Evolutionary conservation across 2,113 vertebrate genomes (phyloP), one percentile per base, ranked within the genome.

Genomic region (Machaerirhynchus nigripectus): DNA sequence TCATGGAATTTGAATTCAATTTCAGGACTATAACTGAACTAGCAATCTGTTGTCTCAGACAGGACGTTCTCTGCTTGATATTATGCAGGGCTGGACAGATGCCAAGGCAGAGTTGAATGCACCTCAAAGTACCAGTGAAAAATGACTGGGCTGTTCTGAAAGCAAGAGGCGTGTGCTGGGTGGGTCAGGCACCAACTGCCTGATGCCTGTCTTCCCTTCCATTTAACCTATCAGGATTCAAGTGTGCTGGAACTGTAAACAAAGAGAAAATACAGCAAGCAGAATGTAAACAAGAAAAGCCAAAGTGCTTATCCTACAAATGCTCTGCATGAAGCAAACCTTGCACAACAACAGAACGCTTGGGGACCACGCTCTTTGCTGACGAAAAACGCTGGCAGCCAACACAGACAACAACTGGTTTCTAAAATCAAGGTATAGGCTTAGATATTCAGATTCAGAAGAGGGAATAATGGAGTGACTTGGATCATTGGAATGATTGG

Each of bases 11-110:
- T 93, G 90, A 96, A 93, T 87, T 97, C 73, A 87, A 84, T 96
- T 98, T 97, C 81, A 94, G 90, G 95, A 96, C 89, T 94, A 90
- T 79, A 96, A 97, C 92, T 96, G 94, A 96, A 94, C 50, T 90
- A 96, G 91, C 91, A 91, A 91, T 97, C 95, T 96, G 94, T 91
- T 97, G 61, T 93, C 49, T 89, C 77, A 97, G 61, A 95, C 89
- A 96, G 84, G 89, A 94, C 84, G 81, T 96, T 90, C 94, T 82
- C 75, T 91, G 83, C 65, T 93, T 94, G 93, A 94, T 93, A 95
- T 91, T 96, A 90, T 39, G 81, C 44, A 92, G 74, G 64, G 49
- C 91, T 97, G 89, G 88, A 92, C 6, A 93, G 59, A 95, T 95
- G 91, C 95, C 78, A 95, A 96, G 86, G 75, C 47, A 84, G 80